phyloP scores from a whole-genome alignment of 1,140 invertebrate genomes.

The Stegodyphus mimosarum region DNA sequence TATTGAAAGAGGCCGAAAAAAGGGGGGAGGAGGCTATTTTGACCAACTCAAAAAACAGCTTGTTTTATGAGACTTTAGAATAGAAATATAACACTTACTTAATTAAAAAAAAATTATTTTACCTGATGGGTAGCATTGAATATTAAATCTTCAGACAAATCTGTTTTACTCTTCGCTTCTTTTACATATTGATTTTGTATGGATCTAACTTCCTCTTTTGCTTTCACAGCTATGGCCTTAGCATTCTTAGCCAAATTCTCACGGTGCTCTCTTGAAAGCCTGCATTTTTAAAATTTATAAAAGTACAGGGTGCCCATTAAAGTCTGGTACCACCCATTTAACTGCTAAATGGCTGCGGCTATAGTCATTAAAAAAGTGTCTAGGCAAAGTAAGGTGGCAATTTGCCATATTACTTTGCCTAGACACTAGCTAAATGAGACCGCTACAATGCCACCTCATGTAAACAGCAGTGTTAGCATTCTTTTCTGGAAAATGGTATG shows the following conservation, averaged over 20 bases:
- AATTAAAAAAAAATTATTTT: constrained; percentile 28
- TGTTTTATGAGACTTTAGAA: background rate
- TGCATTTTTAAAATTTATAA: constrained; percentile 64
- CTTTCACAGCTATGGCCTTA: constrained; percentile 83
- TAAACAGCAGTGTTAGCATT: too few species aligned
- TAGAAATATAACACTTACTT: background rate
- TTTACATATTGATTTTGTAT: constrained; percentile 81
- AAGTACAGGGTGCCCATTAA: too few species aligned
- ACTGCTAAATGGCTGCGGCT: too few species aligned
- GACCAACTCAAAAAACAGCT: background rate
- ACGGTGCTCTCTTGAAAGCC: constrained; percentile 90
- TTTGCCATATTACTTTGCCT: too few species aligned
- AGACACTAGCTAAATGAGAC: too few species aligned
- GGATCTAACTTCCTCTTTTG: constrained; percentile 81
- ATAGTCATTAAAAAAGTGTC: background rate
- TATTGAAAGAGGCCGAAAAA: background rate
- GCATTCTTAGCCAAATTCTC: constrained; percentile 88
- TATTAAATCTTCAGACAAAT: constrained; percentile 75
- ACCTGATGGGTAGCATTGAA: constrained; percentile 76
- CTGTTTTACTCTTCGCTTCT: constrained; percentile 74
- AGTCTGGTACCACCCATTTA: too few species aligned
- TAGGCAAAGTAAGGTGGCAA: background rate
- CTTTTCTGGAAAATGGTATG: too few species aligned
- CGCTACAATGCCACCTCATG: too few species aligned
- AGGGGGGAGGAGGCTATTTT: background rate